Evolutionary conservation across 2,113 vertebrate species (phyloP).

Genomic region (Monopterus albus): DNA sequence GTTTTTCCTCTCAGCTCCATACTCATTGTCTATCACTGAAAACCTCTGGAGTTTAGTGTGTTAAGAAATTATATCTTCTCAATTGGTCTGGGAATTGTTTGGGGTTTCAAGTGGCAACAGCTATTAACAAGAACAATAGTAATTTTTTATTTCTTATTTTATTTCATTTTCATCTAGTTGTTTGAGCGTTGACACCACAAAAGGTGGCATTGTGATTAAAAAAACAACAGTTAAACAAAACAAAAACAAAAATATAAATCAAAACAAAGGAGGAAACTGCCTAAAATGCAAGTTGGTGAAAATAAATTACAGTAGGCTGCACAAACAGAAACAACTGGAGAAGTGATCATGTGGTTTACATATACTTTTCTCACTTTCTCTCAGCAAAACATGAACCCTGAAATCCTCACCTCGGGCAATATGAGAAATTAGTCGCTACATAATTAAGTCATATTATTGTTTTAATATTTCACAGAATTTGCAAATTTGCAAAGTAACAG

Average conservation of each 20-base stretch:
- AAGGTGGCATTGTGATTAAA: not conserved
- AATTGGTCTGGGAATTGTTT: slow-evolving; percentile 13
- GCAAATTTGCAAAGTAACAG: no score
- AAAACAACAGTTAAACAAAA: not conserved
- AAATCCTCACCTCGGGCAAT: slow-evolving; percentile 36
- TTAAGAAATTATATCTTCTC: slow-evolving; percentile 37
- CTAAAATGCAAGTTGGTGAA: not conserved
- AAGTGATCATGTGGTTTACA: slow-evolving; percentile 11
- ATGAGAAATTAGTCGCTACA: slow-evolving; percentile 36
- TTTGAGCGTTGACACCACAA: slow-evolving; percentile 20
- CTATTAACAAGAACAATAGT: slow-evolving; percentile 31
- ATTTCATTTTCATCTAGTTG: slow-evolving; percentile 4
- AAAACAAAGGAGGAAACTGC: not conserved
- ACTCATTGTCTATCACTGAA: slow-evolving; percentile 34
- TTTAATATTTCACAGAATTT: not conserved
- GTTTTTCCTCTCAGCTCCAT: slow-evolving; percentile 9
- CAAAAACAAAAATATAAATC: not conserved
- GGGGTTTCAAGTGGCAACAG: slow-evolving; percentile 20
- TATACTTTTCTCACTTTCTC: slow-evolving; percentile 9
- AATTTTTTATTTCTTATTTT: not conserved
- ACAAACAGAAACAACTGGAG: slow-evolving; percentile 1
- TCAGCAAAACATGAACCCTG: slow-evolving; percentile 48
- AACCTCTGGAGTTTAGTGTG: slow-evolving; percentile 23
- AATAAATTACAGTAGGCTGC: slow-evolving; percentile 2
- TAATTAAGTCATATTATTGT: not conserved